Conservation (phyloP, 1,140 invertebrate species). For the Metopolophium dirhodum region DNA sequence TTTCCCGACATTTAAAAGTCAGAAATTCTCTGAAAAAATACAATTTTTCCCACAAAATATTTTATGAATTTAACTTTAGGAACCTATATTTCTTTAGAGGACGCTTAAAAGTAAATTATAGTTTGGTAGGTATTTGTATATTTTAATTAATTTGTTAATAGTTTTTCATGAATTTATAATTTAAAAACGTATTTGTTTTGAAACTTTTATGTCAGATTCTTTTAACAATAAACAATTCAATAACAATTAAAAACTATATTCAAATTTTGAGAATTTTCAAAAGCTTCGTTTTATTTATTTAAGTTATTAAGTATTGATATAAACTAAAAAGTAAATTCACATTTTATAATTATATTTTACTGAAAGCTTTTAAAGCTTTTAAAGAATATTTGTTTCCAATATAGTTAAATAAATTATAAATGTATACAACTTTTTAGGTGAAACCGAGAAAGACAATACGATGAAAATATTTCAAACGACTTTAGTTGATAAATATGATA, state of each 20-base stretch:
- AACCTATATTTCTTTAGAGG: neutral
- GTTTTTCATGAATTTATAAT: slow-evolving; percentile 17
- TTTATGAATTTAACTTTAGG: neutral
- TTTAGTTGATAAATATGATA: neutral
- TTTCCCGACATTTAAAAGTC: neutral
- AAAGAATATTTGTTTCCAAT: neutral
- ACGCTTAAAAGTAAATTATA: neutral
- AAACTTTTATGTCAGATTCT: neutral
- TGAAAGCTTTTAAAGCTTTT: neutral
- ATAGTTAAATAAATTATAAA: neutral
- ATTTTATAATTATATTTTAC: slow-evolving; percentile 6
- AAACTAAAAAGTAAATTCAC: neutral
- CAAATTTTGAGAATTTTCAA: neutral
- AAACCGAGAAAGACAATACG: neutral
- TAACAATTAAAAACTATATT: slow-evolving; percentile 3
- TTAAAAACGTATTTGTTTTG: neutral
- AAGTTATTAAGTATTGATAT: neutral
- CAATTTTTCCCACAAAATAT: neutral
- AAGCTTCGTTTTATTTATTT: neutral
- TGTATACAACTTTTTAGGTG: neutral
- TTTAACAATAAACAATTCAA: neutral
- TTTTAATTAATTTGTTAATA: neutral
- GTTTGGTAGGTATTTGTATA: neutral
- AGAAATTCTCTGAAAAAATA: neutral
- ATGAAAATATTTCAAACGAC: too few relatives aligned